Conservation (phyloP, 2,797 vertebrate species). For the Malacoraja senta region DNA sequence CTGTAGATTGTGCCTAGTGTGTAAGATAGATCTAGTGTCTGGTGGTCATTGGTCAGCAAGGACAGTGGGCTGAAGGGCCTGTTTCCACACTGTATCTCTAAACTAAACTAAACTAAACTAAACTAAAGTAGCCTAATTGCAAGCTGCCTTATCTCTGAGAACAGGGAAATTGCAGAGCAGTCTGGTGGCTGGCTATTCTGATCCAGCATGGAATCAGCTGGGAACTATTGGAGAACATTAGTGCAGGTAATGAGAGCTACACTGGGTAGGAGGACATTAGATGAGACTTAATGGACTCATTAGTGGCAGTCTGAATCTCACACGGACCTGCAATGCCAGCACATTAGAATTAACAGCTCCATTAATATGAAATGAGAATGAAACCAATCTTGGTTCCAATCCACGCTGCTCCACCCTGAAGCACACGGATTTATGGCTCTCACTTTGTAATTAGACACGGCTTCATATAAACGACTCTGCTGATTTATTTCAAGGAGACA, state of each 20-base stretch:
- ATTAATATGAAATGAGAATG: constrained; percentile 33
- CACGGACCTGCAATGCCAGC: background rate
- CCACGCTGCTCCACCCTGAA: background rate
- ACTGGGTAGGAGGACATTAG: background rate
- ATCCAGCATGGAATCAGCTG: background rate
- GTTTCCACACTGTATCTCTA: no score
- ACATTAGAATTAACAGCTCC: constrained; percentile 1
- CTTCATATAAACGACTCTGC: background rate
- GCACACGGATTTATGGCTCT: background rate
- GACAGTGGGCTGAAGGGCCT: no score
- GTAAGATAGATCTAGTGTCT: no score
- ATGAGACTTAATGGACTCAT: background rate
- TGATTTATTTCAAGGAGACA: background rate
- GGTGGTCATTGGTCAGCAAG: no score
- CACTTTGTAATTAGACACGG: background rate
- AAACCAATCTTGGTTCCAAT: constrained; percentile 2
- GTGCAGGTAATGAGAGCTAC: background rate
- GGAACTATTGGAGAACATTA: constrained; percentile 13
- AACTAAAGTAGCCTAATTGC: no score
- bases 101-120: no score
- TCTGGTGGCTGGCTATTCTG: background rate
- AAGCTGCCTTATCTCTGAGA: no score
- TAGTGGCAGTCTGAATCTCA: constrained; percentile 1
- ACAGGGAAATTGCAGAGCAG: background rate
- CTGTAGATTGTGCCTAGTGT: no score